Evolutionary conservation across 2,113 vertebrate species (phyloP), one percentile per base, ranked within the genome.

Genomic region (Thunnus maccoyii): DNA sequence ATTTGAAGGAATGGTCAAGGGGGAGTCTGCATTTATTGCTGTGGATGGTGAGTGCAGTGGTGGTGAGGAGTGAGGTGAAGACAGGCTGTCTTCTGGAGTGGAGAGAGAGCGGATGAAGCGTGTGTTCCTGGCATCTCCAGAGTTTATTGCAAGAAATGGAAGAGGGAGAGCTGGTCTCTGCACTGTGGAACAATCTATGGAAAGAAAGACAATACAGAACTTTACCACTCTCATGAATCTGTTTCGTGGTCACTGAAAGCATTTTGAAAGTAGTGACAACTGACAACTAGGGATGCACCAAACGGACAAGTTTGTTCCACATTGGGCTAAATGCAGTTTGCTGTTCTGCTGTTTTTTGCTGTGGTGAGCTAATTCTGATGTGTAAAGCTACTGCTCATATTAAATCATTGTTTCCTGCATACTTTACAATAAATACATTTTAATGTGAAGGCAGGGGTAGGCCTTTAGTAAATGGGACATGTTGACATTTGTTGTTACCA

Each of bases 111-210:
- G 69, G 80, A 47, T 65, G 48, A 60, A 55, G 76, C 80, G 85
- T 73, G 58, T 90, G 69, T 94, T 94, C 72, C 63, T 92, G 82
- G 93, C 67, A 88, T 97, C 96, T 90, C 97, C 97, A 4, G 93
- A 91, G 69, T 96, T 96, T 25, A 95, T 95, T 91, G 95, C 95
- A 89, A 97, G 94, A 91, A 93, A 93, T 91, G 92, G 93, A 85
- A 94, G 94, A 76, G 95, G 95, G 74, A 94, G 89, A 84, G 88
- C 82, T 68, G 95, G 91, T 92, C 90, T 95, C 92, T 94, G 96
- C 46, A 88, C 69, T 25, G 94, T 91, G 86, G 85, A 90, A 92
- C 78, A 30, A 9, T 94, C 97, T 99, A 93, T 6, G 60, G 25
- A 79, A n/a, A 80, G 10, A 68, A 17, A 79, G 44, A 62, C 7